phyloP scores from a whole-genome alignment of 2,797 vertebrate genomes.

The Pseudochirops corinnae region DNA sequence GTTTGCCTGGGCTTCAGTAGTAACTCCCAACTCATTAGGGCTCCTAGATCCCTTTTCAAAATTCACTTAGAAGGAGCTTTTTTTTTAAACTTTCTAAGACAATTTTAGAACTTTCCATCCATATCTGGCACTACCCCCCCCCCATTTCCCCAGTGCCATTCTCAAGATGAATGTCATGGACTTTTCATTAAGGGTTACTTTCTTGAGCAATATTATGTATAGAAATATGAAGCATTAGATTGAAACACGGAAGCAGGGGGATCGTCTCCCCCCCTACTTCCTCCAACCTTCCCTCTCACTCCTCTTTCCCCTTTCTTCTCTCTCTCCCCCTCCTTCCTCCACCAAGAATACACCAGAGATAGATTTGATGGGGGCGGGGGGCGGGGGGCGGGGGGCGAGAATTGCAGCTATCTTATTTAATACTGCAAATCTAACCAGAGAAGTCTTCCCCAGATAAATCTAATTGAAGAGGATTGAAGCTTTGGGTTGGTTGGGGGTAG shows the following conservation, averaged over 20 bases:
- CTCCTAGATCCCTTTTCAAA: slow-evolving; percentile 72
- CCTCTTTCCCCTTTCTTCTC: neutral
- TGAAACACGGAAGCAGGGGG: neutral
- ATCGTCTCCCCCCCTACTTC: neutral
- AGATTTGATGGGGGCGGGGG: neutral
- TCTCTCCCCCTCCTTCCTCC: neutral
- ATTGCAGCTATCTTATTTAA: neutral
- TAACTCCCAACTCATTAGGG: slow-evolving; percentile 77
- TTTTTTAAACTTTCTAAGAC: neutral
- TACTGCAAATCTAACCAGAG: neutral
- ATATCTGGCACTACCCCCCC: neutral
- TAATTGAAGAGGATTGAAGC: neutral
- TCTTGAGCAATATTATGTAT: neutral
- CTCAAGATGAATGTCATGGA: slow-evolving; percentile 26
- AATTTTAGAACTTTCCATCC: slow-evolving; percentile 51
- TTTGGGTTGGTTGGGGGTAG: neutral
- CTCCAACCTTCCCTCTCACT: neutral
- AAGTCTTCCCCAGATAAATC: neutral
- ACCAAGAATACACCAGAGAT: neutral
- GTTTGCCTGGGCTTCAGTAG: slow-evolving; percentile 77
- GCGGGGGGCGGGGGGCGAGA: too few relatives aligned
- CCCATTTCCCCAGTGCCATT: slow-evolving; percentile 4
- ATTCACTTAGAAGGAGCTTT: slow-evolving; percentile 46
- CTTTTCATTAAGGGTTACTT: slow-evolving; percentile 26
- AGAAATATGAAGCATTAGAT: neutral